Evolutionary conservation across 2,113 vertebrate species (phyloP), one percentile per base, ranked within the genome.

Genomic region (Corythoichthys intestinalis): DNA sequence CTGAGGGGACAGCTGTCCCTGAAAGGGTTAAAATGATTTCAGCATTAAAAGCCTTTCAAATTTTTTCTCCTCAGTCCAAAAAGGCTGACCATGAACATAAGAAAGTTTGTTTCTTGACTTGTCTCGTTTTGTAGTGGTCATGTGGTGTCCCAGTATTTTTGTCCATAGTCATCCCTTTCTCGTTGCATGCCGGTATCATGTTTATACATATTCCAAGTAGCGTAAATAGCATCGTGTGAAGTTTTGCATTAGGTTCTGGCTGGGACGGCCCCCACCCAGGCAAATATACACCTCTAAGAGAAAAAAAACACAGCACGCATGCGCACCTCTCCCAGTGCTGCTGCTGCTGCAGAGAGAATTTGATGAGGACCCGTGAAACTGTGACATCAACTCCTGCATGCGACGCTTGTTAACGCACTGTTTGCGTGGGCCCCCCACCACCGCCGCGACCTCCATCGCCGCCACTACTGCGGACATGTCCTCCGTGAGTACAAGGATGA

Each of bases 321-420:
- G 61, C 61, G 61, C 61, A 20, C 41, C 44, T 63, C 44, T 46
- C 15, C 37, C 15, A 5, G 14, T 44, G 39, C 59, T 20, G 59
- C 53, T 35, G 28, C 54, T 37, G 61, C 61, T 63, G 61, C 61
- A 8, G 41, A 63, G 60, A 62, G 61, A 63, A 47, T 46, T 11
- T 11, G 61, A 47, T 28, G 61, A 63, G 34, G n/a, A 44, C 44
- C 41, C 11, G 11, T 46, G 6, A 11, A 63, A 47, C 34, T 58
- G 56, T 58, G 56, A 12, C 56, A 58, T 58, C 56, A 37, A 58
- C 5, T 37, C 35, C 56, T 37, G 56, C 56, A 58, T 47, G 37
- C 44, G 41, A 34, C 41, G 44, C 44, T 63, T 47, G 41, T 47
- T 44, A 44, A 62, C 56, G 56, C 56, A 58, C 56, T 58, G 56